phyloP scores from a whole-genome alignment of 2,797 vertebrate species.

The Cryptoblepharus egeriae region DNA sequence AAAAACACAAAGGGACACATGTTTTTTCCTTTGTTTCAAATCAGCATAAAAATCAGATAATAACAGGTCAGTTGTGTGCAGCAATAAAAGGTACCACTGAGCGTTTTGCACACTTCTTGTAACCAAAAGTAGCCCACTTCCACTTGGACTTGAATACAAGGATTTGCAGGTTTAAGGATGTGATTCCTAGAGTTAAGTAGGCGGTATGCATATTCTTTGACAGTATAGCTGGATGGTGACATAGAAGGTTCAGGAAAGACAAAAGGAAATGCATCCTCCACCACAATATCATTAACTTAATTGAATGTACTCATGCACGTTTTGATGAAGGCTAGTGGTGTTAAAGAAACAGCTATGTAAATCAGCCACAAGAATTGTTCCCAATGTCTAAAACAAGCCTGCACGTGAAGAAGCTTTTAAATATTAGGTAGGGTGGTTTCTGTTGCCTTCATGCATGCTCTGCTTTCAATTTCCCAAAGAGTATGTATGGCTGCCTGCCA shows the following conservation, averaged over 20 bases:
- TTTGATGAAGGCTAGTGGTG: neutral
- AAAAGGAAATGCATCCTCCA: neutral
- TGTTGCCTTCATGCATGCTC: neutral
- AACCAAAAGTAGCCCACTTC: neutral
- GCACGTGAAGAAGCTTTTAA: neutral
- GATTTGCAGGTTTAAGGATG: neutral
- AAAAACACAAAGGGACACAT: neutral
- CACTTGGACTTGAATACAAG: neutral
- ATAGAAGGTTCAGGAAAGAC: neutral
- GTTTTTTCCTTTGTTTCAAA: neutral
- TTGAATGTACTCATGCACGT: neutral
- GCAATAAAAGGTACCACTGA: neutral
- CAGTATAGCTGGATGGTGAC: neutral
- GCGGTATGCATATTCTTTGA: neutral
- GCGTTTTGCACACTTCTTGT: too few species aligned
- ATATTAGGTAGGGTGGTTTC: neutral
- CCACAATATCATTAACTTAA: neutral
- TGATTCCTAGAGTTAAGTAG: neutral
- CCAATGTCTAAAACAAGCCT: neutral
- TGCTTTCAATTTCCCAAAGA: neutral
- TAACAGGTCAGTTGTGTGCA: too few species aligned
- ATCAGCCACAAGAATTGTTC: neutral
- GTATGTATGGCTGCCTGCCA: too few species aligned
- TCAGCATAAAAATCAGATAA: neutral
- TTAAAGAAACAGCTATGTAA: neutral